phyloP scores from a whole-genome alignment of 2,888 invertebrate genomes.

The Loripinus fragilis region DNA sequence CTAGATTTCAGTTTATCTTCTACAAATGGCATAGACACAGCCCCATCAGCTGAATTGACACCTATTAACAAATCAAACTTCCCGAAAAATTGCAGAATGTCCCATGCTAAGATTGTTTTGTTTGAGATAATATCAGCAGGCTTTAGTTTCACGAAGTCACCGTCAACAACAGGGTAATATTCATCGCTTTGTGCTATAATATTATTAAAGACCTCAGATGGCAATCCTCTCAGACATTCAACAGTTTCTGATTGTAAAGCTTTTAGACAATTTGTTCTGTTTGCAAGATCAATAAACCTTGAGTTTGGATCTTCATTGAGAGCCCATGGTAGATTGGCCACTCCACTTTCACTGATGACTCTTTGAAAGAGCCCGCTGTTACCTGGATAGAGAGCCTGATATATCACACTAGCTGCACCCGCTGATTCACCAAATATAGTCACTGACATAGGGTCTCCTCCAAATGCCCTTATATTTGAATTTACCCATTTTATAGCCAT shows the following conservation, averaged over 20 bases:
- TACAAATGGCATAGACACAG: neutral
- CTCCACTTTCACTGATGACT: constrained; percentile 32
- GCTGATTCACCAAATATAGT: constrained; percentile 39
- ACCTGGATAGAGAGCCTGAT: constrained; percentile 35
- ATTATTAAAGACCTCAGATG: neutral
- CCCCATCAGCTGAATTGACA: neutral
- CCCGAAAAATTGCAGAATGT: neutral
- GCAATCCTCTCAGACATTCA: constrained; percentile 5
- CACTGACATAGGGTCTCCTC: constrained; percentile 27
- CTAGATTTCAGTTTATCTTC: neutral
- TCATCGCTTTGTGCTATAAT: neutral
- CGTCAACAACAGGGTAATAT: constrained; percentile 3
- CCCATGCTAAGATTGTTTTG: neutral
- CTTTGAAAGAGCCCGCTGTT: constrained; percentile 29
- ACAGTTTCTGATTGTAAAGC: neutral
- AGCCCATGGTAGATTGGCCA: constrained; percentile 14
- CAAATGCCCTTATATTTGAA: constrained; percentile 37
- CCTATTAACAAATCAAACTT: constrained; percentile 15
- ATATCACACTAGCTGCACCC: constrained; percentile 29
- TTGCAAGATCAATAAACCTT: neutral
- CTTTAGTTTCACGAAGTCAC: constrained; percentile 15
- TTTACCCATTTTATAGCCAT: constrained; percentile 44
- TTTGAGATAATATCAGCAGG: neutral
- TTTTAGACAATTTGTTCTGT: neutral
- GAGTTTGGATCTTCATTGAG: neutral